Evolutionary conservation across 2,797 vertebrate genomes (phyloP), one percentile per base, ranked within the genome.

Genomic region (Enteromius anoplus): DNA sequence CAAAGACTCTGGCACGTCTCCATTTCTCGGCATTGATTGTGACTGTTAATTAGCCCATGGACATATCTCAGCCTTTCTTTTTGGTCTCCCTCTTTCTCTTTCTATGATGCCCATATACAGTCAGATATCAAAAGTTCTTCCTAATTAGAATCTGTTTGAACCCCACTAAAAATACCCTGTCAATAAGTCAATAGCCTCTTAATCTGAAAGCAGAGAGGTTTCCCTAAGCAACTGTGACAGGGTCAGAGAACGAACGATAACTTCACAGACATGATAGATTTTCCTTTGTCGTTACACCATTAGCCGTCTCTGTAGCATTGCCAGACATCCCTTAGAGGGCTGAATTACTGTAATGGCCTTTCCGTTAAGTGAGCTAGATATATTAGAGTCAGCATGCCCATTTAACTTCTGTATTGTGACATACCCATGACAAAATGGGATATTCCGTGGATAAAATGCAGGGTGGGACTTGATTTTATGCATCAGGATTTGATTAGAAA

Each of bases 21-120:
- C 84, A 85, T 87, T 88, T 83, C 55, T 81, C 29, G 51, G 64
- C 71, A 91, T 92, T 82, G 86, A 91, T 89, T 89, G 78, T 51
- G 47, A 76, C 66, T 73, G 81, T 85, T 90, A 90, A 90, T 91
- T 85, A 88, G 86, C 80, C 60, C 7, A 75, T 19, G 75, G 78
- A 66, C 45, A 21, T 78, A 51, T 75, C 45, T 75, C 14, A 15
- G 14, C 40, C 26, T 49, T 40, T 83, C 80, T 55, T 49, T 85
- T 70, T 84, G 68, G 40, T 26, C 70, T 79, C 60, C 19, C 37
- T 53, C 51, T 72, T 45, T 83, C 84, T 78, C 45, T 40, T 55
- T 78, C 65, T 34, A 62, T 26, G 53, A 34, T 23, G 72, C 34
- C 68, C 32, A 81, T 81, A 29, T 72, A 62, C 19, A 75, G 70